phyloP scores from a whole-genome alignment of 2,797 vertebrate genomes.

The Odontamblyopus rebecca region DNA sequence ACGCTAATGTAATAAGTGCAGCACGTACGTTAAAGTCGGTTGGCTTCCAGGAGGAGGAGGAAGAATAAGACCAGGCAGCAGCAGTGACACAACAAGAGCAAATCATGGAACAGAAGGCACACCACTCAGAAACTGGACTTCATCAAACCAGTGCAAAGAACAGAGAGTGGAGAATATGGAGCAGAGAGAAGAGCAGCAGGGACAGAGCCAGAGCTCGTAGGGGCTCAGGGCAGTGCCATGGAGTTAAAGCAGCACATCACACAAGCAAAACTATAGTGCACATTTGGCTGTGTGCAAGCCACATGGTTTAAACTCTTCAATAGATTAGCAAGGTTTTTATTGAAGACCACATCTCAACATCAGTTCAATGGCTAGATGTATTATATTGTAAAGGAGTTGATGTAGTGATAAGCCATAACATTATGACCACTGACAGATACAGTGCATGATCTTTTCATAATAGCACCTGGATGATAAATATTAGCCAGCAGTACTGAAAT shows the following conservation, averaged over 20 bases:
- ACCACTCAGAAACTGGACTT: constrained; percentile 72
- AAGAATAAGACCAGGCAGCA: constrained; percentile 78
- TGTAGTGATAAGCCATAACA: neutral
- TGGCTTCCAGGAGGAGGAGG: constrained; percentile 73
- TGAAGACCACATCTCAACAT: constrained; percentile 8
- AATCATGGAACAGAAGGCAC: constrained; percentile 81
- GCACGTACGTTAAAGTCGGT: constrained; percentile 84
- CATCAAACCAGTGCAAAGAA: constrained; percentile 68
- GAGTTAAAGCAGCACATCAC: constrained; percentile 40
- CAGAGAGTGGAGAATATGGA: constrained; percentile 37
- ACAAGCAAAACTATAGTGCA: constrained; percentile 28
- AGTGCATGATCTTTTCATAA: neutral
- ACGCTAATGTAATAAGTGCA: constrained; percentile 69
- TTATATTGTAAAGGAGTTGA: neutral
- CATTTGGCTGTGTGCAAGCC: constrained; percentile 68
- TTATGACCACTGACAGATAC: neutral
- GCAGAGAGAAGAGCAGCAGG: constrained; percentile 17
- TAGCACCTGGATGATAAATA: neutral
- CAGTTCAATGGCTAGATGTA: neutral
- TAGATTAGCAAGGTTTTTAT: constrained; percentile 21
- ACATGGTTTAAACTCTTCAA: constrained; percentile 45
- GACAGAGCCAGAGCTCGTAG: neutral
- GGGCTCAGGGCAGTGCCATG: no score
- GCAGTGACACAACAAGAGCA: constrained; percentile 81
- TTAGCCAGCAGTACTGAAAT: neutral